phyloP scores from a whole-genome alignment of 2,888 invertebrate species.

The Ennomos fuscantarius region DNA sequence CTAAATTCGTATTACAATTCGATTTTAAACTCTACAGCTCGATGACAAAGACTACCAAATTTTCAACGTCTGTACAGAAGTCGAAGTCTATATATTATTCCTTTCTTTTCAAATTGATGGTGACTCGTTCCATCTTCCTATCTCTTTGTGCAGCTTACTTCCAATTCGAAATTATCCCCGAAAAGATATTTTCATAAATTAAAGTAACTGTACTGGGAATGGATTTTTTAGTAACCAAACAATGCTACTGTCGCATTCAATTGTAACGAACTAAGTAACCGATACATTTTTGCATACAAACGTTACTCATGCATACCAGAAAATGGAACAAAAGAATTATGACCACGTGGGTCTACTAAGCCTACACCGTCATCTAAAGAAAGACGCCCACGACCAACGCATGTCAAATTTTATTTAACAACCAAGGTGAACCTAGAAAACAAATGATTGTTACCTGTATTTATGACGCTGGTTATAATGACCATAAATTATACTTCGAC shows the following conservation, averaged over 20 bases:
- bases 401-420: conserved; percentile 71
- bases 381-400: conserved; percentile 62
- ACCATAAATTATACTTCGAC: conserved; percentile 56
- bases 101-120: conserved; percentile 72
- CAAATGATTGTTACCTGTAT: conserved; percentile 59
- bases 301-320: conserved; percentile 54
- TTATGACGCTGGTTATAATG: conserved; percentile 58
- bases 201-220: conserved; percentile 38
- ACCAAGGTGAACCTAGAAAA: conserved; percentile 63
- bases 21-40: conserved; percentile 48
- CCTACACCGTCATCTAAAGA: conserved; percentile 58
- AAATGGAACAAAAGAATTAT: conserved; percentile 71
- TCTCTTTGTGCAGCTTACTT: conserved; percentile 57
- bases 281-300: conserved; percentile 70
- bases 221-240: conserved; percentile 47
- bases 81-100: conserved; percentile 60
- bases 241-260: conserved; percentile 48
- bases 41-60: conserved; percentile 36
- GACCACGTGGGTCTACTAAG: conserved; percentile 57
- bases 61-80: conserved; percentile 33
- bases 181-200: conserved; percentile 10
- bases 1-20: conserved; percentile 32
- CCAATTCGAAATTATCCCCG: conserved; percentile 35
- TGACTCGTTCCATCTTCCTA: conserved; percentile 70
- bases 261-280: conserved; percentile 49